phyloP scores from a whole-genome alignment of 2,888 invertebrate genomes.

The Furcula furcula region DNA sequence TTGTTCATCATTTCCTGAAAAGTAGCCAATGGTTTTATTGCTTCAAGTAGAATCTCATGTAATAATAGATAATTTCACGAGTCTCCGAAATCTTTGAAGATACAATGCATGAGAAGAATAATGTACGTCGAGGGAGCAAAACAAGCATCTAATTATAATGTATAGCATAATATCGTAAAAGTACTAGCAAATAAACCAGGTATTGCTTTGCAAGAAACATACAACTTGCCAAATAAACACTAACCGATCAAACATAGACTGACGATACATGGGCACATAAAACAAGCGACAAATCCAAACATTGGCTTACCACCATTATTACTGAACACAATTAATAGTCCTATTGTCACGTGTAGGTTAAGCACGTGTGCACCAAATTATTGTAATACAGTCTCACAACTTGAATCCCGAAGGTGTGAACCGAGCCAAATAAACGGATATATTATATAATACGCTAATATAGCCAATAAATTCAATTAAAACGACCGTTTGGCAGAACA shows the following conservation, averaged over 20 bases:
- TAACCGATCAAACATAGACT: background rate
- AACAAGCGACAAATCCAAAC: background rate
- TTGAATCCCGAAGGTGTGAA: slow-evolving; percentile 24
- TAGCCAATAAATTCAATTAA: slow-evolving; percentile 23
- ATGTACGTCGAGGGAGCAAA: background rate
- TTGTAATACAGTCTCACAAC: slow-evolving; percentile 14
- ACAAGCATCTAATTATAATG: background rate
- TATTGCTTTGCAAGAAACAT: background rate
- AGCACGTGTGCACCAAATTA: slow-evolving; percentile 5
- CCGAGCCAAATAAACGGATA: slow-evolving; percentile 21
- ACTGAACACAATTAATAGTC: slow-evolving; percentile 3
- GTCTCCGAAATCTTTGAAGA: background rate
- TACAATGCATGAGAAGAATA: background rate
- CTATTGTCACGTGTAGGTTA: slow-evolving; percentile 2
- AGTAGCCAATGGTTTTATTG: no score
- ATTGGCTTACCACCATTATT: background rate
- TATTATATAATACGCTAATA: slow-evolving; percentile 9
- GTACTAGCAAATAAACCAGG: background rate
- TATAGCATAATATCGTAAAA: no score
- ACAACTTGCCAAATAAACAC: background rate
- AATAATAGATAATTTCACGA: background rate
- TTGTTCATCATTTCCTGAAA: no score
- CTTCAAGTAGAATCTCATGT: background rate
- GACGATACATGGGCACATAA: background rate
- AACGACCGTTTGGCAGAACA: slow-evolving; percentile 9